Percentiles rank a stretch among this genome's conserved stretches.
These are phyloP conservation scores for Melanotus villosus DNA, from an alignment of 2,888 invertebrate species.

Conservation along the genomic window DNA sequence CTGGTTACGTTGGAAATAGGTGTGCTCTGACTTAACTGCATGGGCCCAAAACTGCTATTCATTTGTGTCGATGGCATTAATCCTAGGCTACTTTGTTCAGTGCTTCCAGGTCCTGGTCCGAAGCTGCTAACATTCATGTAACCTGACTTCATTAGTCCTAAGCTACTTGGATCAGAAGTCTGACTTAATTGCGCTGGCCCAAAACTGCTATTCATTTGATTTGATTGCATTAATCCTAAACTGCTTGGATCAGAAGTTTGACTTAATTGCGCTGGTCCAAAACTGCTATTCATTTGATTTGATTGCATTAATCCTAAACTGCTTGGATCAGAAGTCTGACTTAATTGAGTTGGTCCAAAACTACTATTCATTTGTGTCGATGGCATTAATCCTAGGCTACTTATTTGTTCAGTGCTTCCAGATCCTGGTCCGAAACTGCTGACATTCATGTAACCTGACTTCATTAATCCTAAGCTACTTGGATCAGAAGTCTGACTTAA, in stretches of 20 bases:
- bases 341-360: background rate
- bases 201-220: background rate
- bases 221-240: background rate
- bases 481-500: too few relatives aligned
- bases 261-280: background rate
- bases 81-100: background rate
- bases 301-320: background rate
- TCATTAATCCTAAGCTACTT: slow-evolving; percentile 2
- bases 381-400: background rate
- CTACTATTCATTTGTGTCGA: background rate
- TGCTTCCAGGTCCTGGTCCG: too few relatives aligned
- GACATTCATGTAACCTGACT: background rate
- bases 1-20: background rate
- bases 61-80: background rate
- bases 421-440: background rate
- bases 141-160: background rate
- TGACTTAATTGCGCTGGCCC: too few relatives aligned
- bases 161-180: background rate
- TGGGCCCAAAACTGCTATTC: background rate
- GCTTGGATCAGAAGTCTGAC: background rate
- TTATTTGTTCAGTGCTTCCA: background rate
- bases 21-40: background rate
- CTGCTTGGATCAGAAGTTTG: background rate
- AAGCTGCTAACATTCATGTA: too few relatives aligned
- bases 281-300: background rate